Percentiles rank a stretch among this genome's conserved stretches.
These are phyloP conservation scores for Protonemura montana DNA, from an alignment of 2,888 invertebrate species.

Conservation along the genomic window DNA sequence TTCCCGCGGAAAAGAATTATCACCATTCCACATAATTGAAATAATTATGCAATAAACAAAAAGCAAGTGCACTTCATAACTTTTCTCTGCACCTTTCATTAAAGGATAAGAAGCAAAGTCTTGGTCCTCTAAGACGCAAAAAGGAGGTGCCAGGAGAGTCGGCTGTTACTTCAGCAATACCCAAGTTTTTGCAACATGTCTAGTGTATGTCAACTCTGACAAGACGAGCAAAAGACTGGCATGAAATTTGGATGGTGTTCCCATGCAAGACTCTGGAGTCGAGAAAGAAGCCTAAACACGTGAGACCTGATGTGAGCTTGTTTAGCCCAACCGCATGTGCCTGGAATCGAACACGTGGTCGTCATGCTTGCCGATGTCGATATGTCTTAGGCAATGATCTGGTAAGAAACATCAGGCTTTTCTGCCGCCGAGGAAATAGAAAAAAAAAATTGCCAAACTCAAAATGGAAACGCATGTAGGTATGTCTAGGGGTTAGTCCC, in stretches of 20 bases:
- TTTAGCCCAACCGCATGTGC: neutral
- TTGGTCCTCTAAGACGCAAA: neutral
- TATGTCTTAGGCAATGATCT: conserved; percentile 21
- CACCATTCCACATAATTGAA: no score
- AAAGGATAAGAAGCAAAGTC: neutral
- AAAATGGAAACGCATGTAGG: no score
- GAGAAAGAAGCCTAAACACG: neutral
- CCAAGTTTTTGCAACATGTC: neutral
- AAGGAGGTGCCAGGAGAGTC: neutral
- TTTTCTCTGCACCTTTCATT: neutral
- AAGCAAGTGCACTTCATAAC: no score
- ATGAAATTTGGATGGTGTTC: conserved; percentile 17
- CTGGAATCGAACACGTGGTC: conserved; percentile 5
- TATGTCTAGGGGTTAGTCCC: no score
- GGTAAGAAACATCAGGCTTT: neutral
- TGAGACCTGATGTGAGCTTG: neutral
- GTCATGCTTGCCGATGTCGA: neutral
- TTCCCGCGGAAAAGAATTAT: no score
- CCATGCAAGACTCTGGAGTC: neutral
- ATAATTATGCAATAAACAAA: no score
- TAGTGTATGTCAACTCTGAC: neutral
- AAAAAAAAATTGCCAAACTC: neutral
- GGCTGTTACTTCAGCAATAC: neutral
- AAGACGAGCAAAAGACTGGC: conserved; percentile 21
- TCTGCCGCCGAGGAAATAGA: neutral